Percentiles rank a stretch among this genome's conserved stretches.
phyloP scores from a whole-genome alignment of 1,140 invertebrate species.

The Eriocheir sinensis region DNA sequence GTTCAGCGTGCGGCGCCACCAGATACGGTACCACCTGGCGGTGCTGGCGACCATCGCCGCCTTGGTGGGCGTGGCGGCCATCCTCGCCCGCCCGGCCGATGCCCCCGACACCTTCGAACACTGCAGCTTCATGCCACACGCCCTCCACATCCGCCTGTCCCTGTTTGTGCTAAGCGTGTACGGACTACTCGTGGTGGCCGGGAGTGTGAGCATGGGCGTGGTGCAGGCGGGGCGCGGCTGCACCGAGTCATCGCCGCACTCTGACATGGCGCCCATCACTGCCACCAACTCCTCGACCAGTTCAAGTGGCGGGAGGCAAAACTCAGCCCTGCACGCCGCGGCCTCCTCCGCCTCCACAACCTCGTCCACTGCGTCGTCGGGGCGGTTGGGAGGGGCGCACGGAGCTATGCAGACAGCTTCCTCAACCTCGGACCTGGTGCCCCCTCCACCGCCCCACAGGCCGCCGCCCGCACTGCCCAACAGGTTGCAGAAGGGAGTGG shows the following conservation, averaged over 20 bases:
- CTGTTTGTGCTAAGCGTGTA: conserved; percentile 84
- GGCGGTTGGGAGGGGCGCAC: conserved; percentile 78
- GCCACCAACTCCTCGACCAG: conserved; percentile 76
- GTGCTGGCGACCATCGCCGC: conserved; percentile 83
- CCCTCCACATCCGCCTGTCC: conserved; percentile 83
- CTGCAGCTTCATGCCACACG: conserved; percentile 83
- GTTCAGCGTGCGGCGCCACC: conserved; percentile 83
- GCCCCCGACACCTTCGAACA: conserved; percentile 78
- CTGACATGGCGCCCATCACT: conserved; percentile 75
- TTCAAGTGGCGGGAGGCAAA: conserved; percentile 56
- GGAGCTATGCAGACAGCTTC: conserved; percentile 62
- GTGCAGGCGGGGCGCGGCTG: conserved; percentile 75
- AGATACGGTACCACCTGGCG: conserved; percentile 84
- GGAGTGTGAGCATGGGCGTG: conserved; percentile 80
- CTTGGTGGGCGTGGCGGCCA: conserved; percentile 82
- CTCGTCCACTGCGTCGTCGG: conserved; percentile 81
- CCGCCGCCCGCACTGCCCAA: conserved; percentile 77
- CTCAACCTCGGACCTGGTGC: conserved; percentile 78
- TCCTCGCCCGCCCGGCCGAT: conserved; percentile 80
- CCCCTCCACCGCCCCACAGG: conserved; percentile 80
- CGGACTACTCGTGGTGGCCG: conserved; percentile 81
- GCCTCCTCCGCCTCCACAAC: conserved; percentile 78
- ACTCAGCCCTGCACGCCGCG: conserved; percentile 61
- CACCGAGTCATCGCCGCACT: conserved; percentile 47
- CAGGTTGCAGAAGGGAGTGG: conserved; percentile 80